Evolutionary conservation across 1,140 invertebrate species (phyloP), one percentile per base, ranked within the genome.

Genomic region (Amyelois transitella): DNA sequence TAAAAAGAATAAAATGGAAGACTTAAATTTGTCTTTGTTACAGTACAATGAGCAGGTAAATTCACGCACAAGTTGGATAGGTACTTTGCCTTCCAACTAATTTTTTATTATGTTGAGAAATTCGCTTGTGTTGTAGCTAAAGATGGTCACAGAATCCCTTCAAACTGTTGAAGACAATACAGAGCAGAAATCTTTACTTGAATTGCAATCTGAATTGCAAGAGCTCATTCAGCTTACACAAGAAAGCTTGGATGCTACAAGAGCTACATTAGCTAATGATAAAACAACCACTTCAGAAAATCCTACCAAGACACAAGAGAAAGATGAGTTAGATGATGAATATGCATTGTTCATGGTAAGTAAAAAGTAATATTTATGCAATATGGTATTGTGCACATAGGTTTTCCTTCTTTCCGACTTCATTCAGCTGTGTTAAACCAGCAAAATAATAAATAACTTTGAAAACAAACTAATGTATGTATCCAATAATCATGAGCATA

Each of bases 341-440:
- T 92, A 94, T 88, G 90, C 91, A 24, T 80, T 93, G 44, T 94
- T 95, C 73, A 92, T 93, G 89, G 92, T 92, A 84, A 63, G 48
- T 32, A 43, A 21, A 12, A 47, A 28, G 12, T 22, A 10, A 43
- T 12, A 28, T 49, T 20, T 38, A 2, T 38, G n/a, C n/a, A 24
- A 24, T 24, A 8, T 24, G 22, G 3, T 24, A 5, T 8, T 38
- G 32, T 38, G 17, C 12, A 1, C 28, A 32, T 32, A n/a, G n/a
- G n/a, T n/a, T n/a, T n/a, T 32, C 4, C 28, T 10, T 32, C 28
- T n/a, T n/a, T n/a, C n/a, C n/a, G n/a, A n/a, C n/a, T n/a, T n/a
- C n/a, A n/a, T n/a, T n/a, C n/a, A n/a, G n/a, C n/a, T n/a, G n/a
- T n/a, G n/a, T n/a, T n/a, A n/a, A n/a, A n/a, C n/a, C n/a, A n/a